These are phyloP conservation scores for Halichondria panicea DNA, from an alignment of 37 sponge, comb jelly and placozoan species.

Conservation along the genomic window DNA sequence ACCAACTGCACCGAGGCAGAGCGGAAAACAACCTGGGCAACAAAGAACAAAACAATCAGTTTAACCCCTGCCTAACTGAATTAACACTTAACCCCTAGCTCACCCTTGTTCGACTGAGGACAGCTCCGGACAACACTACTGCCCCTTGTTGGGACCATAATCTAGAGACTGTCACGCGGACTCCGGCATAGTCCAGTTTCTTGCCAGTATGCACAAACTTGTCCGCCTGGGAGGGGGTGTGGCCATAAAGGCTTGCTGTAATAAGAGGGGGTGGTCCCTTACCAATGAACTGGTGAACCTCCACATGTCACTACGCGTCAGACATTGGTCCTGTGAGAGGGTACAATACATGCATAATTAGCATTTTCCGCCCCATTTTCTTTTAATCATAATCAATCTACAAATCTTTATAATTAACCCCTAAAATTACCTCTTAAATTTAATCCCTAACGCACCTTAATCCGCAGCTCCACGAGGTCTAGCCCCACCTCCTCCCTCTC, in stretches of 20 bases:
- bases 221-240: constrained; percentile 14
- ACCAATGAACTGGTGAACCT: constrained; percentile 74
- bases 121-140: constrained; percentile 38
- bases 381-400: neutral
- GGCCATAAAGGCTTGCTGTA: too few relatives aligned
- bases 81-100: too few relatives aligned
- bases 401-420: too few relatives aligned
- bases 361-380: neutral
- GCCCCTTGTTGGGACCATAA: constrained; percentile 59
- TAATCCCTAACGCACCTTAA: constrained; percentile 29
- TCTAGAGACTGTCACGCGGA: constrained; percentile 23
- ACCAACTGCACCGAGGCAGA: constrained; percentile 76
- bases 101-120: constrained; percentile 49
- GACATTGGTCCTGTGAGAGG: constrained; percentile 50
- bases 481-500: constrained; percentile 46
- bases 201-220: constrained; percentile 47
- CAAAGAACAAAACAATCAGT: too few relatives aligned
- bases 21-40: constrained; percentile 77
- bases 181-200: constrained; percentile 40
- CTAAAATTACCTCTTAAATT: neutral
- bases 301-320: constrained; percentile 89
- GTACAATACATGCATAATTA: neutral
- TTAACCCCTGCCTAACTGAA: too few relatives aligned
- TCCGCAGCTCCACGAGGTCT: constrained; percentile 59
- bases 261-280: too few relatives aligned